These are phyloP conservation scores for Amaurobius ferox DNA, from an alignment of 2,888 invertebrate species.

Conservation along the genomic window DNA sequence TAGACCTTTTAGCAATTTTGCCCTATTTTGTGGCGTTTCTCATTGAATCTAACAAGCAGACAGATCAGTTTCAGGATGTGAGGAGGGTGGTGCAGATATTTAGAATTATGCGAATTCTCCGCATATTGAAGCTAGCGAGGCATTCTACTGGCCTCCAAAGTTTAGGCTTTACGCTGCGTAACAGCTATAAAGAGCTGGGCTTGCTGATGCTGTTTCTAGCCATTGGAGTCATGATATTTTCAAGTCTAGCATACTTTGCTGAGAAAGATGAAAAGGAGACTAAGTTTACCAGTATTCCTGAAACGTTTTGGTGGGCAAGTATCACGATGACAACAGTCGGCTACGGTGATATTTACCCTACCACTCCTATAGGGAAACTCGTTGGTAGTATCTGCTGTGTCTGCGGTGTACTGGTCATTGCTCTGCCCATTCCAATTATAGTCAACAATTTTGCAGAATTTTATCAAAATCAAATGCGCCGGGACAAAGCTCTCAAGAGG, in stretches of 20 bases:
- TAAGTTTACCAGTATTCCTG: slow-evolving; percentile 98
- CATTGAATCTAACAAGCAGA: slow-evolving; percentile 93
- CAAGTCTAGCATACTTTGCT: slow-evolving; percentile 98
- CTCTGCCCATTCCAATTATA: slow-evolving; percentile 99
- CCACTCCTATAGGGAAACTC: slow-evolving; percentile 98
- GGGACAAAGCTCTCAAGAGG: slow-evolving; percentile 98
- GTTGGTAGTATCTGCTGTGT: slow-evolving; percentile 99
- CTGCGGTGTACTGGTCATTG: slow-evolving; percentile 99
- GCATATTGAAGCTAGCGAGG: slow-evolving; percentile 96
- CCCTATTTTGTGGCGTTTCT: slow-evolving; percentile 99
- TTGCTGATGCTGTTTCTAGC: slow-evolving; percentile 99
- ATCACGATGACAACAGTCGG: slow-evolving; percentile 99
- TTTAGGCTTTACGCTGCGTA: slow-evolving; percentile 97
- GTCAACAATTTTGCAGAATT: slow-evolving; percentile 99
- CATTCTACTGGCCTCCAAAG: slow-evolving; percentile 99
- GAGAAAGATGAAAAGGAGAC: slow-evolving; percentile 98
- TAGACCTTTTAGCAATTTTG: slow-evolving; percentile 98
- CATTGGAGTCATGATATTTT: slow-evolving; percentile 99
- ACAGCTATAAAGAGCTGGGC: slow-evolving; percentile 99
- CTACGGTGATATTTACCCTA: slow-evolving; percentile 99
- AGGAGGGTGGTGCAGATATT: slow-evolving; percentile 98
- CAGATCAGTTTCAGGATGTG: slow-evolving; percentile 86
- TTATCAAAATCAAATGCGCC: slow-evolving; percentile 99
- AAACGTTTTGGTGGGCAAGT: slow-evolving; percentile 99
- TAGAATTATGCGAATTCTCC: slow-evolving; percentile 96